A percentile compares a stretch with the other conserved stretches of the same genome.
Evolutionary conservation across 2,888 invertebrate genomes (phyloP).

Genomic region (Automeris io): DNA sequence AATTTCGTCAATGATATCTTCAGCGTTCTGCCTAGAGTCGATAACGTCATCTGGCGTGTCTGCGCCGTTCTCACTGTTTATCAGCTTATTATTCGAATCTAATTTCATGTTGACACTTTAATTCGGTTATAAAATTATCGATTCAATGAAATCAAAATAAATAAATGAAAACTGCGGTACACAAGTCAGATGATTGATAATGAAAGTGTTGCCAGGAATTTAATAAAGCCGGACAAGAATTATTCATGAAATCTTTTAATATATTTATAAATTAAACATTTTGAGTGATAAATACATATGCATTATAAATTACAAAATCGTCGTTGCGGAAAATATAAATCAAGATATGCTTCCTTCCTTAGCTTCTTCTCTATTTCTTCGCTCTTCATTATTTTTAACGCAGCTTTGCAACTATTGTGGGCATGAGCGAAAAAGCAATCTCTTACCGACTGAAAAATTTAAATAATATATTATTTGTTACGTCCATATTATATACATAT

Average conservation of each 20-base stretch:
- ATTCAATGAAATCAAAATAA: conserved; percentile 56
- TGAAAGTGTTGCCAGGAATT: conserved; percentile 34
- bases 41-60: conserved; percentile 62
- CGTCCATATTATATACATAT: neutral
- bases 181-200: conserved; percentile 62
- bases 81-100: conserved; percentile 71
- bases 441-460: conserved; percentile 52
- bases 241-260: neutral
- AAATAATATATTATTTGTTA: conserved; percentile 6
- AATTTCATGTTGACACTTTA: conserved; percentile 55
- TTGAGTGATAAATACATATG: conserved; percentile 10
- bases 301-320: conserved; percentile 41
- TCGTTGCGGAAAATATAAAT: conserved; percentile 64
- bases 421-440: conserved; percentile 72
- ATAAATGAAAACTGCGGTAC: conserved; percentile 34
- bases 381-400: conserved; percentile 66
- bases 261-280: conserved; percentile 6
- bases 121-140: conserved; percentile 31
- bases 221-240: conserved; percentile 7
- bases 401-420: conserved; percentile 69
- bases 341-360: conserved; percentile 66
- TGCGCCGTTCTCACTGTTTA: conserved; percentile 58
- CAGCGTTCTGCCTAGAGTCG: conserved; percentile 66
- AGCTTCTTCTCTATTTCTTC: conserved; percentile 67
- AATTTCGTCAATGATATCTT: conserved; percentile 69